Percentiles rank a stretch among this genome's conserved stretches.
phyloP scores from a whole-genome alignment of 2,113 vertebrate genomes.

The Motacilla tschutschensis region DNA sequence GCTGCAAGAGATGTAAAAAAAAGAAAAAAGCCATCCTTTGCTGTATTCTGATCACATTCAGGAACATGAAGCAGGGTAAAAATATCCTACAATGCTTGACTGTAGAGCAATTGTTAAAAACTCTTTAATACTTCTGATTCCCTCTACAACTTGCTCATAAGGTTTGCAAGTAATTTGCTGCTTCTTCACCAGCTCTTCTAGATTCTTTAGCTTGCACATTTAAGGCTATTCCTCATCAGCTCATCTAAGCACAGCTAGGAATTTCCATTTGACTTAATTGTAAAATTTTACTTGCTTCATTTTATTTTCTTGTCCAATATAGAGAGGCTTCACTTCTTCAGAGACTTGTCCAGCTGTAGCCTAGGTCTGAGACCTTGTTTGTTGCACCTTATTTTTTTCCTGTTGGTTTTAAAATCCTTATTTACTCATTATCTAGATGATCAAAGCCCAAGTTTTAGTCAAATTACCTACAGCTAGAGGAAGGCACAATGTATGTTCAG shows the following conservation, averaged over 20 bases:
- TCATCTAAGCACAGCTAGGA: background rate
- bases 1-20: conserved; percentile 2
- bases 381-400: background rate
- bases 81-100: background rate
- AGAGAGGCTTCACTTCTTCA: background rate
- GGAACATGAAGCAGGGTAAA: background rate
- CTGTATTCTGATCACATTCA: background rate
- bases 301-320: background rate
- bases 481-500: background rate
- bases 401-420: background rate
- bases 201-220: background rate
- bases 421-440: background rate
- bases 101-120: background rate
- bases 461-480: background rate
- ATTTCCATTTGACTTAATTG: background rate
- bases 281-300: background rate
- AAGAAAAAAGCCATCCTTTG: background rate
- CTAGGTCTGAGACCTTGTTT: background rate
- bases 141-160: background rate
- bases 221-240: background rate
- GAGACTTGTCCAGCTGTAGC: background rate
- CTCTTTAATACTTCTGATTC: background rate
- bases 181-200: background rate
- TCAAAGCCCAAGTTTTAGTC: background rate
- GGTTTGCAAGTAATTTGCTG: background rate